Percentiles rank a stretch among this genome's conserved stretches.
Evolutionary conservation across 2,888 invertebrate species (phyloP).

Genomic region (Gastracanthus pulcherrimus): DNA sequence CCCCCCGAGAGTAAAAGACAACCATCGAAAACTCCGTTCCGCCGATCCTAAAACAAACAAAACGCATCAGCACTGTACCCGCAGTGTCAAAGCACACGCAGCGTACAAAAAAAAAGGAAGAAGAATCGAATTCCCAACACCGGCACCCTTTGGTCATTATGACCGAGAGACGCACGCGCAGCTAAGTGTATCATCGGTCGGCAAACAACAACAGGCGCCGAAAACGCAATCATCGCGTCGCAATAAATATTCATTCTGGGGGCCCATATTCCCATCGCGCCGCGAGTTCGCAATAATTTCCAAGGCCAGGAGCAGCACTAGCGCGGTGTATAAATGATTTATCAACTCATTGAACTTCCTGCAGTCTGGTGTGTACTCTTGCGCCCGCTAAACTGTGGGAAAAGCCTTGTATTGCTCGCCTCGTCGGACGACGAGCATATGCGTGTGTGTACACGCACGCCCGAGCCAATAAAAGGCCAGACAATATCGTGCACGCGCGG

Average conservation of each 20-base stretch:
- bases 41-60: not conserved
- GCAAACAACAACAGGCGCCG: conserved; percentile 11
- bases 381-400: conserved; percentile 56
- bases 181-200: conserved; percentile 28
- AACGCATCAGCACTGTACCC: too few species aligned
- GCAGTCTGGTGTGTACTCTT: too few species aligned
- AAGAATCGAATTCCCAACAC: not conserved
- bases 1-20: not conserved
- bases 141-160: conserved; percentile 10
- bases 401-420: too few species aligned
- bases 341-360: conserved; percentile 45
- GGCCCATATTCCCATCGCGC: conserved; percentile 1
- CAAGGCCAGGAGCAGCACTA: conserved; percentile 38
- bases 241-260: conserved; percentile 54
- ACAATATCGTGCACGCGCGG: not conserved
- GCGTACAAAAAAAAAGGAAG: not conserved
- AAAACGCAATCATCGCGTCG: conserved; percentile 48
- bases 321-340: conserved; percentile 38
- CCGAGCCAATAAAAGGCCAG: not conserved
- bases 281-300: conserved; percentile 18
- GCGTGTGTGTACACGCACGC: not conserved
- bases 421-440: conserved; percentile 17
- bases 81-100: too few species aligned
- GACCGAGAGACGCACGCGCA: too few species aligned
- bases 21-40: not conserved